Evolutionary conservation across 2,888 invertebrate species (phyloP), one percentile per base, ranked within the genome.

Genomic region (Priapulus caudatus): DNA sequence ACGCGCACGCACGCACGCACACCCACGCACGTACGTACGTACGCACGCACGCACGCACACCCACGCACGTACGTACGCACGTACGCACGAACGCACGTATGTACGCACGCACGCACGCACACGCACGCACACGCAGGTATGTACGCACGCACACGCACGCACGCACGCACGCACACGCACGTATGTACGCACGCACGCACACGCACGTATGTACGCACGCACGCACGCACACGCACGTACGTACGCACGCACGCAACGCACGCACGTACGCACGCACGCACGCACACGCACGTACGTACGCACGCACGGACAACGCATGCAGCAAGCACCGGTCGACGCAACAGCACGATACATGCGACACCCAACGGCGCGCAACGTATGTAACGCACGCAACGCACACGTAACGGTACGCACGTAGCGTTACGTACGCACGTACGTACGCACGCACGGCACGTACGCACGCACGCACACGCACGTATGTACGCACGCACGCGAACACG

Each of bases 161-260:
- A n/a, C 33, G n/a, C n/a, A n/a, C 33, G 10, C n/a, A n/a, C 33
- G n/a, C n/a, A 33, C 33, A 33, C n/a, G n/a, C 33, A 33, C n/a
- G n/a, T n/a, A 33, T 33, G 33, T n/a, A 33, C n/a, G 33, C 33
- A 33, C n/a, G 33, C 33, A 33, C n/a, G 33, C 33, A 33, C n/a
- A 33, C 10, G n/a, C n/a, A 33, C 33, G n/a, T 33, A 33, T n/a
- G n/a, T 33, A 33, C n/a, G 33, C 33, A 33, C n/a, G 33, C 33
- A 33, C n/a, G n/a, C 10, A 33, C n/a, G 33, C 33, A 33, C n/a
- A 33, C 33, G n/a, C n/a, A 33, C 33, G n/a, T 33, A n/a, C 33
- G n/a, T 33, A 33, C 33, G n/a, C n/a, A n/a, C 33, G n/a, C n/a
- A 33, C 33, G n/a, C n/a, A n/a, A 33, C n/a, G 33, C 33, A 33